Evolutionary conservation across 2,797 vertebrate species (phyloP), one percentile per base, ranked within the genome.

Genomic region (Parauchenoglanis punctatus): DNA sequence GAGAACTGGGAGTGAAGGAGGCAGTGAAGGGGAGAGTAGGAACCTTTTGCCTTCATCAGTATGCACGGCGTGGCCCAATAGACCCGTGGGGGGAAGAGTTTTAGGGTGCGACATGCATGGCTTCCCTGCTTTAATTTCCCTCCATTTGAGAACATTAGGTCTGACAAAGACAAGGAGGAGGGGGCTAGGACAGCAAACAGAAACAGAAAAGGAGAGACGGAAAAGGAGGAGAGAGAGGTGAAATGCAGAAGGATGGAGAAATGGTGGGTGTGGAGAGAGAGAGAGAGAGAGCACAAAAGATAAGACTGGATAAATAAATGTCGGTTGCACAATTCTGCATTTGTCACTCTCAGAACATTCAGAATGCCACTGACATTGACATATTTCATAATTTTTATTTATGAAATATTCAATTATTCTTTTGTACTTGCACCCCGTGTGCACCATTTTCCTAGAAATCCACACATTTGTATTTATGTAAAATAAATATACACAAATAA

Each of bases 51-150:
- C 93, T 93, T 95, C 95, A 96, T 95, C 95, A 95, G 94, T 88
- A 88, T 93, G 85, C 91, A 92, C 81, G 92, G 90, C 93, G 56
- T 91, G 93, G 96, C 95, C 94, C 94, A 96, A 96, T 96, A 95
- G 96, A 94, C 86, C 95, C 93, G 86, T 95, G 93, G 95, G 91
- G 90, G 88, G 89, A 86, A 86, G 86, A 89, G 88, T 40, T 40
- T 89, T 87, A 90, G 89, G 88, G 90, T 94, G 93, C 91, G 92
- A 94, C 93, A 89, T 95, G 95, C 86, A 88, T 93, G 93, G 95
- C 95, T 94, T 93, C 92, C 92, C 95, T 95, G 95, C 93, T 96
- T 96, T 96, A 96, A 97, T 96, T 96, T 96, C 95, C 95, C 96
- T 96, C 95, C 94, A 95, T 96, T 94, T 92, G 89, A 94, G 94